Conservation (phyloP, 2,113 vertebrate genomes). For the Ptyas mucosa region DNA sequence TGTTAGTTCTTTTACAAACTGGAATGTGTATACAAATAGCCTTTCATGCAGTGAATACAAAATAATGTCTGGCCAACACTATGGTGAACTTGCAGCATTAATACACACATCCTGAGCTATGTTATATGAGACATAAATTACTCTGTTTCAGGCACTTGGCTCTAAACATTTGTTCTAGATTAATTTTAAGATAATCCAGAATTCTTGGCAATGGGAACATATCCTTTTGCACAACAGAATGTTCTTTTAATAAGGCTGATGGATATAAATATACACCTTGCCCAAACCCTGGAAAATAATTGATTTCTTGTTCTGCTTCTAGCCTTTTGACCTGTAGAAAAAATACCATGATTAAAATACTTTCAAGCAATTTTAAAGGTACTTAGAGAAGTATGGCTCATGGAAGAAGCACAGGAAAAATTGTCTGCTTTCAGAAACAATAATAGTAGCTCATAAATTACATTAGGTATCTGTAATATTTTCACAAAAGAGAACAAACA, state of each 20-base stretch:
- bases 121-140: neutral
- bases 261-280: conserved; percentile 14
- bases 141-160: rapidly evolving
- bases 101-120: neutral
- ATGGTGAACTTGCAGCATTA: neutral
- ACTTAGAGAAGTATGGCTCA: neutral
- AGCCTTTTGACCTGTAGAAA: neutral
- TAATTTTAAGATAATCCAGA: neutral
- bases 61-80: neutral
- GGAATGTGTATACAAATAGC: neutral
- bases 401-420: neutral
- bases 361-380: neutral
- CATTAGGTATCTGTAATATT: neutral
- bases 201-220: conserved; percentile 2
- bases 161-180: neutral
- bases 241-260: conserved; percentile 22
- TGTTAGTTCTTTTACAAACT: neutral
- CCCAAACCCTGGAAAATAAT: conserved; percentile 12
- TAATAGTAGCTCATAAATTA: neutral
- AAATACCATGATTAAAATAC: neutral
- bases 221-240: conserved; percentile 24
- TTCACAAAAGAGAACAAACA: neutral
- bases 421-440: neutral
- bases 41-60: neutral
- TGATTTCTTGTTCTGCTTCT: conserved; percentile 21